phyloP scores from a whole-genome alignment of 2,113 vertebrate genomes.

The Climacteris rufus region DNA sequence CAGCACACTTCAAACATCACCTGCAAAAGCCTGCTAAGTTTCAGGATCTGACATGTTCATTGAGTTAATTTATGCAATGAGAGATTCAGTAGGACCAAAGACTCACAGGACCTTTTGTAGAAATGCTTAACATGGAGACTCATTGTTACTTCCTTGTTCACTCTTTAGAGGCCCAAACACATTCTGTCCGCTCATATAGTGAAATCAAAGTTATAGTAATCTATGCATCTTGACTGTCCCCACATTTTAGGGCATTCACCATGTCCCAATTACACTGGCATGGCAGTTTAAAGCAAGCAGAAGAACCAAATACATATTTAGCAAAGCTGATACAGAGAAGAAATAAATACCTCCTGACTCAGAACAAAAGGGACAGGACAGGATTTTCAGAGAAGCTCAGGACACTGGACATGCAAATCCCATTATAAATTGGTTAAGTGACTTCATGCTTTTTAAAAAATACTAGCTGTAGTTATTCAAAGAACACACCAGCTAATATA shows the following conservation, averaged over 20 bases:
- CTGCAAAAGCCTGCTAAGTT: background rate
- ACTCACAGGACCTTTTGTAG: background rate
- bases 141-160: background rate
- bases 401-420: background rate
- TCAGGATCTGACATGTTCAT: background rate
- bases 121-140: background rate
- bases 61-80: background rate
- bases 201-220: background rate
- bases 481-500: background rate
- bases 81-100: background rate
- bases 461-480: background rate
- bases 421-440: background rate
- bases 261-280: background rate
- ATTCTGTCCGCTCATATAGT: background rate
- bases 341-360: background rate
- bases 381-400: background rate
- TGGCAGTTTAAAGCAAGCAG: background rate
- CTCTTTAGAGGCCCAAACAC: background rate
- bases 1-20: background rate
- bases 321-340: background rate
- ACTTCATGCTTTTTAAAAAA: background rate
- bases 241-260: background rate
- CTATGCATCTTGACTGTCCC: background rate
- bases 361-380: background rate
- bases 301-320: background rate